Evolutionary conservation across 2,888 invertebrate genomes (phyloP).

Genomic region (Spatulosminthurus flaviceps): DNA sequence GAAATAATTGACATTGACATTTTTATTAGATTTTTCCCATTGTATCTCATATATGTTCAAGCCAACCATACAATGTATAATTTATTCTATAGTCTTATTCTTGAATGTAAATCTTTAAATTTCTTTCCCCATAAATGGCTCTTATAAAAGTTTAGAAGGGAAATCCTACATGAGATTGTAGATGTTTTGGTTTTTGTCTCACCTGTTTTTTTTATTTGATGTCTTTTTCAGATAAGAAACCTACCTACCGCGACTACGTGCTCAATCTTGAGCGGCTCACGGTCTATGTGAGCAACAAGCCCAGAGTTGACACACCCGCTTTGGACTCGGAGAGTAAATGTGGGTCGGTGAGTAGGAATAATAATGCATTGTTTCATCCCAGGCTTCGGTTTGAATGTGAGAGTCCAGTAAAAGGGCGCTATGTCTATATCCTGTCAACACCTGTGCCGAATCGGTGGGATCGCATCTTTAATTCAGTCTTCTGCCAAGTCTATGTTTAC

Average conservation of each 20-base stretch:
- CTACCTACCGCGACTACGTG: constrained; percentile 67
- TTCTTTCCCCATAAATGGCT: too few species aligned
- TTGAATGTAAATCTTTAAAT: too few species aligned
- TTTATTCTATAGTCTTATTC: not conserved
- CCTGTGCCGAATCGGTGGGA: constrained; percentile 68
- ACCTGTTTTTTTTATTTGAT: not conserved
- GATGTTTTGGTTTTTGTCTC: too few species aligned
- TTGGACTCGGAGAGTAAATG: constrained; percentile 65
- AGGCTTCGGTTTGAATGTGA: constrained; percentile 68
- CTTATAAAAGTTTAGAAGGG: too few species aligned
- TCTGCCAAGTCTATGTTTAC: constrained; percentile 70
- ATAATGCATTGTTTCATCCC: constrained; percentile 68
- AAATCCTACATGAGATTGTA: too few species aligned
- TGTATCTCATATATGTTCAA: not conserved
- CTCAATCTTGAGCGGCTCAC: constrained; percentile 68
- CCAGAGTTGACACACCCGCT: constrained; percentile 64
- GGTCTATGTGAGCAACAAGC: constrained; percentile 68
- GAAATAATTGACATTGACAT: constrained; percentile 17
- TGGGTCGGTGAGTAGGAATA: constrained; percentile 67
- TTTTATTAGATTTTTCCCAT: constrained; percentile 10
- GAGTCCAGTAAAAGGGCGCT: constrained; percentile 66
- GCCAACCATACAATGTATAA: too few species aligned
- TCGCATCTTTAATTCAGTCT: constrained; percentile 68
- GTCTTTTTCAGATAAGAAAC: constrained; percentile 64
- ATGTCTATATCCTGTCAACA: constrained; percentile 69